Evolutionary conservation across 2,888 invertebrate genomes (phyloP).

Genomic region (Scaptomyza caliginosa): DNA sequence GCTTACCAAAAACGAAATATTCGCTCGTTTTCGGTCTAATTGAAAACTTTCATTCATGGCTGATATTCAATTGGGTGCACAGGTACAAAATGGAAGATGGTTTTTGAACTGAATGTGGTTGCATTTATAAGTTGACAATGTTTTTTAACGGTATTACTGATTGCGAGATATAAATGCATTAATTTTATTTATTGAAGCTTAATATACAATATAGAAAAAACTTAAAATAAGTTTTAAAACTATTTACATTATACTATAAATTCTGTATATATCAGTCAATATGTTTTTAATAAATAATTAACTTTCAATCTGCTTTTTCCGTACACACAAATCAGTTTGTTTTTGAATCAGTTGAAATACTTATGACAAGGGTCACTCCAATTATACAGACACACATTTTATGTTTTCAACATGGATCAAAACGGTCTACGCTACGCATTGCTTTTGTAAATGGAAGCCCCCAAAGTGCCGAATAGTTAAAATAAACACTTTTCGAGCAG

Average conservation of each 20-base stretch:
- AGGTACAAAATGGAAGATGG: background rate
- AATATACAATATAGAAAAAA: no score
- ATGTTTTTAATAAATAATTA: background rate
- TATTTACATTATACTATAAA: background rate
- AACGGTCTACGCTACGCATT: background rate
- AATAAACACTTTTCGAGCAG: constrained; percentile 37
- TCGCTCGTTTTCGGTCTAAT: constrained; percentile 56
- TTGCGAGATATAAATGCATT: background rate
- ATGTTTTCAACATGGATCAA: background rate
- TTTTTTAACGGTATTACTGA: no score
- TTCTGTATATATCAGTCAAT: background rate
- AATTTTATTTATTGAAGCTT: background rate
- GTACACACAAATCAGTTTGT: background rate
- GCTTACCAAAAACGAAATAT: constrained; percentile 45
- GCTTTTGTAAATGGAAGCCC: constrained; percentile 25
- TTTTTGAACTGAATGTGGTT: constrained; percentile 7
- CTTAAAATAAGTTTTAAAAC: no score
- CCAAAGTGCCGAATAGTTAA: constrained; percentile 29
- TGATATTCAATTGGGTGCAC: background rate
- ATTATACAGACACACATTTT: background rate
- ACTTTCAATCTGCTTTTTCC: background rate
- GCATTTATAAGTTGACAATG: background rate
- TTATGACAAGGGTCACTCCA: constrained; percentile 29
- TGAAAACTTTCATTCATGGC: constrained; percentile 40
- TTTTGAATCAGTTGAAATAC: background rate